Evolutionary conservation across 2,888 invertebrate species (phyloP).

Genomic region (Trypoxylon attenuatum): DNA sequence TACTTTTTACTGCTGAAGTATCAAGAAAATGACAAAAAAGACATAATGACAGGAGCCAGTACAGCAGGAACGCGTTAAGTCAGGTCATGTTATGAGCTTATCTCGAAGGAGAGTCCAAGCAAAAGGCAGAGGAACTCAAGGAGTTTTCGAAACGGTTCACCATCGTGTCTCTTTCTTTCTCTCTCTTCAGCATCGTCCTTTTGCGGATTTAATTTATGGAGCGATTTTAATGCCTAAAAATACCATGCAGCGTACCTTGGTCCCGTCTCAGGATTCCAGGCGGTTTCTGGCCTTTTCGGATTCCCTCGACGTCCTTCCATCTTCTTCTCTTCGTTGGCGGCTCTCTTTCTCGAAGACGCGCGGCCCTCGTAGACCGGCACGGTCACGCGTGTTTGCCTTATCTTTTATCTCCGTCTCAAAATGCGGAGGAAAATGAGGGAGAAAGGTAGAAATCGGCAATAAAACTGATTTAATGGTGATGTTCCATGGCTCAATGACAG

Average conservation of each 20-base stretch:
- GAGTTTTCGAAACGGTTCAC: slow-evolving; percentile 55
- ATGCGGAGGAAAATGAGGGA: too few relatives aligned
- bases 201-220: slow-evolving; percentile 70
- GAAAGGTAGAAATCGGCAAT: too few relatives aligned
- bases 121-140: slow-evolving; percentile 59
- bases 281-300: slow-evolving; percentile 48
- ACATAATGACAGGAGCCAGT: background rate
- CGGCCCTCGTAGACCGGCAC: slow-evolving; percentile 14
- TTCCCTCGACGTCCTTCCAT: slow-evolving; percentile 24
- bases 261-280: slow-evolving; percentile 49
- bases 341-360: slow-evolving; percentile 1
- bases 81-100: slow-evolving; percentile 70
- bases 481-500: too few relatives aligned
- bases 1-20: background rate
- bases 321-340: background rate
- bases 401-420: too few relatives aligned
- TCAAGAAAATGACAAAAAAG: background rate
- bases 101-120: slow-evolving; percentile 51
- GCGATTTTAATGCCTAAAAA: slow-evolving; percentile 72
- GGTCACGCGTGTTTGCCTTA: background rate
- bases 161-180: slow-evolving; percentile 60
- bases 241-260: slow-evolving; percentile 56
- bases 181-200: slow-evolving; percentile 63
- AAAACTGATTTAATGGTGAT: too few relatives aligned
- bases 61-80: slow-evolving; percentile 60